Conservation (phyloP, 1,140 invertebrate genomes). For the Pectinophora gossypiella region DNA sequence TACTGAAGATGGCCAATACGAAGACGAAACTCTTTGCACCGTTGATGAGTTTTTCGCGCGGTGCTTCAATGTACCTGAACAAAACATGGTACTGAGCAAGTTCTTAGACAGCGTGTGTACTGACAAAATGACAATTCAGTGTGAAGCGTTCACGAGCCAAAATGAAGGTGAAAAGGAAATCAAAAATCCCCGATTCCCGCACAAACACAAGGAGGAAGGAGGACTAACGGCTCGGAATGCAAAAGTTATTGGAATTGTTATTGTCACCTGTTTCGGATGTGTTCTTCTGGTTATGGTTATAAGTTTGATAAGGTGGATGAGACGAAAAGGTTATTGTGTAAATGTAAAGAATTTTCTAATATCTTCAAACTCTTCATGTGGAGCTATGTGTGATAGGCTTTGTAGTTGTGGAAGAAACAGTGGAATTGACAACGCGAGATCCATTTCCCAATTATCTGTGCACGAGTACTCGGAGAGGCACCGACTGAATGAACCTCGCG, state of each 20-base stretch:
- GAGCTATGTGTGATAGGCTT: slow-evolving; percentile 40
- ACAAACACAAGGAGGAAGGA: slow-evolving; percentile 35
- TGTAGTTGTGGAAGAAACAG: slow-evolving; percentile 41
- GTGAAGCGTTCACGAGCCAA: slow-evolving; percentile 63
- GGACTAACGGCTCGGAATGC: slow-evolving; percentile 42
- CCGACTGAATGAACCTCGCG: slow-evolving; percentile 70
- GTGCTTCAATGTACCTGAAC: slow-evolving; percentile 79
- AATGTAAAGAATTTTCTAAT: slow-evolving; percentile 49
- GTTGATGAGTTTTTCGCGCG: slow-evolving; percentile 76
- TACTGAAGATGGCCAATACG: slow-evolving; percentile 55
- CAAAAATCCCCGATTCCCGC: slow-evolving; percentile 63
- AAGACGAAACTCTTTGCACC: slow-evolving; percentile 79
- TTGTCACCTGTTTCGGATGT: slow-evolving; percentile 52
- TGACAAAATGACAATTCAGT: slow-evolving; percentile 61
- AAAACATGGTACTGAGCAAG: slow-evolving; percentile 78
- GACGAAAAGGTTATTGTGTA: slow-evolving; percentile 43
- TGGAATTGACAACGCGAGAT: slow-evolving; percentile 71
- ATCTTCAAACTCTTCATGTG: slow-evolving; percentile 47
- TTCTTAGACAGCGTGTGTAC: slow-evolving; percentile 78
- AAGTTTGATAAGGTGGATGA: slow-evolving; percentile 56
- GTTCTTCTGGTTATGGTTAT: slow-evolving; percentile 50
- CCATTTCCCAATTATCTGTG: slow-evolving; percentile 78
- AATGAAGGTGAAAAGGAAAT: slow-evolving; percentile 50
- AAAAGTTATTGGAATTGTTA: slow-evolving; percentile 61
- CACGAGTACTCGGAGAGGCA: slow-evolving; percentile 80